These are phyloP conservation scores for Chironomus striatipennis DNA, from an alignment of 1,140 invertebrate species.

Conservation along the genomic window DNA sequence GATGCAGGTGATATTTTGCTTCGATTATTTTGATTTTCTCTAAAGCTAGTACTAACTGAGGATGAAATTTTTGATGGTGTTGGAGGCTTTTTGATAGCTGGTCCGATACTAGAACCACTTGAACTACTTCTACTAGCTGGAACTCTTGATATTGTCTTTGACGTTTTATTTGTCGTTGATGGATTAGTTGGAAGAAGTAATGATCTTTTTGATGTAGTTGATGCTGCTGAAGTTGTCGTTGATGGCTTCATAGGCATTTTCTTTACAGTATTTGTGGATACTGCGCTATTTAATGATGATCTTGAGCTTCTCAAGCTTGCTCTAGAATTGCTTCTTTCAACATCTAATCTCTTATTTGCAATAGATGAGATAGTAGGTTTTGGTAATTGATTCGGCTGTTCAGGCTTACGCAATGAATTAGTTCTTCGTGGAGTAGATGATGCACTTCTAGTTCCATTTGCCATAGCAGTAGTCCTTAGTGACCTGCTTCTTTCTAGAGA, in stretches of 20 bases:
- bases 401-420: slow-evolving; percentile 36
- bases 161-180: slow-evolving; percentile 25
- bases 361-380: neutral
- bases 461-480: neutral
- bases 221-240: slow-evolving; percentile 35
- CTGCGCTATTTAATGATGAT: slow-evolving; percentile 71
- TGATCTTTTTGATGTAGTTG: slow-evolving; percentile 25
- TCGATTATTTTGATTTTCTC: slow-evolving; percentile 31
- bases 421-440: slow-evolving; percentile 33
- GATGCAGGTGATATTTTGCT: slow-evolving; percentile 3
- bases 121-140: slow-evolving; percentile 62
- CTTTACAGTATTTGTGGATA: slow-evolving; percentile 68
- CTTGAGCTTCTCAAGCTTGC: slow-evolving; percentile 70
- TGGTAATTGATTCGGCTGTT: slow-evolving; percentile 28
- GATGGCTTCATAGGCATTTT: slow-evolving; percentile 45
- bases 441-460: neutral
- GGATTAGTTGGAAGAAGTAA: slow-evolving; percentile 28
- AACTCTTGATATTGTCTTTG: slow-evolving; percentile 42
- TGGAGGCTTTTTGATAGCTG: slow-evolving; percentile 33
- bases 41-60: slow-evolving; percentile 35
- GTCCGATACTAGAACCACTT: slow-evolving; percentile 53
- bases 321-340: slow-evolving; percentile 54
- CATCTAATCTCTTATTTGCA: slow-evolving; percentile 36
- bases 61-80: slow-evolving; percentile 27
- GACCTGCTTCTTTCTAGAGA: slow-evolving; percentile 24